These are phyloP conservation scores for Lanius collurio DNA, from an alignment of 2,113 vertebrate species.

Conservation along the genomic window DNA sequence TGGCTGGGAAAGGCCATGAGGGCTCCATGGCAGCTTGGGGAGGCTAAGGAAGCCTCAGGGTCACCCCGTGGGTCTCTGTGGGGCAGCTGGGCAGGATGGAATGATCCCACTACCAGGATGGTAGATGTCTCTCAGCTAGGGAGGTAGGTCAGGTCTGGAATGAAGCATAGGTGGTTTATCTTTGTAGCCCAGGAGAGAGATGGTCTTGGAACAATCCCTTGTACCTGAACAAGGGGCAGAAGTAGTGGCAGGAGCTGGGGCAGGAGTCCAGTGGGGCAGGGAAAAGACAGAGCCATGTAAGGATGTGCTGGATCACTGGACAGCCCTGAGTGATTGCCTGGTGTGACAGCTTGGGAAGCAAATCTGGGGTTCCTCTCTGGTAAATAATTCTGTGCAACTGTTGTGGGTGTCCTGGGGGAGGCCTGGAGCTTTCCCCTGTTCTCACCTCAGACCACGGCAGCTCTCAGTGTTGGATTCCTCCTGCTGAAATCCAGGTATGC, in stretches of 20 bases:
- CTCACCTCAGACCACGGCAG: neutral
- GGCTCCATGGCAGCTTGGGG: neutral
- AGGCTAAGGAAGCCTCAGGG: rapidly evolving
- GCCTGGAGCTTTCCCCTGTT: neutral
- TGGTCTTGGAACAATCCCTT: neutral
- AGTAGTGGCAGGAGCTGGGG: neutral
- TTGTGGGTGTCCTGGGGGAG: neutral
- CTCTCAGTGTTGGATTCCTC: rapidly evolving
- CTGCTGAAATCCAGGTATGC: neutral
- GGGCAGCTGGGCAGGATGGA: neutral
- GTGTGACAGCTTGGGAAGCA: neutral
- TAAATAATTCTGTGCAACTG: neutral
- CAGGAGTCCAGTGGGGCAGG: neutral
- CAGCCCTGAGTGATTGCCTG: neutral
- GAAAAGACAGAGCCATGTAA: rapidly evolving
- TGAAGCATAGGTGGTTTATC: neutral
- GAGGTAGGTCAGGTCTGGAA: neutral
- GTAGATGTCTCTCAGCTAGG: neutral
- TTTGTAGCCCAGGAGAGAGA: neutral
- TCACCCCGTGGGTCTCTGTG: neutral
- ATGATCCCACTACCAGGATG: neutral
- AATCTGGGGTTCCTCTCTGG: neutral
- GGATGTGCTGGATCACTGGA: neutral
- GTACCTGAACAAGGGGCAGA: neutral
- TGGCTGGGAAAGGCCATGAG: rapidly evolving